These are phyloP conservation scores for Oenanthe melanoleuca DNA, from an alignment of 2,113 vertebrate genomes.

Conservation along the genomic window DNA sequence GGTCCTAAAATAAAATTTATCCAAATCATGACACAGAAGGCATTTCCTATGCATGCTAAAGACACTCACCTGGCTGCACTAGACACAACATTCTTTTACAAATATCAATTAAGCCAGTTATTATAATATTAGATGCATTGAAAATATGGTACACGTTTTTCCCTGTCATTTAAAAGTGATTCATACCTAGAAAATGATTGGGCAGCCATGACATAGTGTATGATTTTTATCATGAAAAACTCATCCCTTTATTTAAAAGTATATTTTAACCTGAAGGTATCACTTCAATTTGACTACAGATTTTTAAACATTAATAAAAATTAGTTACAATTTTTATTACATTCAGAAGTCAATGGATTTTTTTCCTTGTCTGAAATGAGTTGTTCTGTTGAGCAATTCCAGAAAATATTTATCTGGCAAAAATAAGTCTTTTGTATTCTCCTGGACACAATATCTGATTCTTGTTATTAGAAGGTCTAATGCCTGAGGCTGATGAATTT, in stretches of 20 bases:
- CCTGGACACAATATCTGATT: neutral
- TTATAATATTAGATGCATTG: neutral
- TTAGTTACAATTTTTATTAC: neutral
- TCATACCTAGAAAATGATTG: neutral
- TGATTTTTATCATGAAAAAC: neutral
- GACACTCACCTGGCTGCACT: neutral
- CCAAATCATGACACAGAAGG: neutral
- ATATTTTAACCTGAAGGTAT: neutral
- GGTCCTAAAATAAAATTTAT: neutral
- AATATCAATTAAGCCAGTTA: neutral
- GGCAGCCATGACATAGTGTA: fast-evolving
- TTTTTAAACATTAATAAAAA: neutral
- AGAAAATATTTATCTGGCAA: neutral
- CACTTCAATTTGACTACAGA: neutral
- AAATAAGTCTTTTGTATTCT: neutral
- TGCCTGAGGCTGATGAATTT: neutral
- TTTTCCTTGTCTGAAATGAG: neutral
- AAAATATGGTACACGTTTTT: neutral
- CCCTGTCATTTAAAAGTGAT: neutral
- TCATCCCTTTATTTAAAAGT: neutral
- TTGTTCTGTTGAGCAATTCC: neutral
- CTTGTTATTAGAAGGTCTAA: neutral
- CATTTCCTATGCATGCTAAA: neutral
- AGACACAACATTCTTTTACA: neutral
- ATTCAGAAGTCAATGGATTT: neutral